Conservation (phyloP, 2,888 invertebrate genomes). For the Ethmia dodecea region DNA sequence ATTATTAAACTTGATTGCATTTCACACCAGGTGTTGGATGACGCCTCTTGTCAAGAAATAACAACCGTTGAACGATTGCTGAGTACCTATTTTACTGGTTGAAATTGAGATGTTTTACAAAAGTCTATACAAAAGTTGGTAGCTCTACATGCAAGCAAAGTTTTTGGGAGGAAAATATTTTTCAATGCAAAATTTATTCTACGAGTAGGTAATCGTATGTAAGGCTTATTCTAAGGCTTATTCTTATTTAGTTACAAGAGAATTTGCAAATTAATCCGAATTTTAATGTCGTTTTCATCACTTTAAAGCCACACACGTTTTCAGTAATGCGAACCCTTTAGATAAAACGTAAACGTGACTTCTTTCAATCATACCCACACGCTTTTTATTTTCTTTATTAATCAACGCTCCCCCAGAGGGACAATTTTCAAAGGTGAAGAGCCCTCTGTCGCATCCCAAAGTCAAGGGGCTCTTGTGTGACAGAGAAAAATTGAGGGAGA, state of each 20-base stretch:
- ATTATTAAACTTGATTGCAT: constrained; percentile 78
- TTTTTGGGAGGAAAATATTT: background rate
- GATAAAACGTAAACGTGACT: constrained; percentile 37
- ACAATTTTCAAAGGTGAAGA: constrained; percentile 52
- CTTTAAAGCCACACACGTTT: too few relatives aligned
- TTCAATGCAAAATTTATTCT: too few relatives aligned
- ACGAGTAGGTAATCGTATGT: too few relatives aligned
- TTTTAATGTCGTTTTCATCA: too few relatives aligned
- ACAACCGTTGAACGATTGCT: constrained; percentile 19
- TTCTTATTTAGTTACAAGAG: too few relatives aligned
- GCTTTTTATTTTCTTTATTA: constrained; percentile 65
- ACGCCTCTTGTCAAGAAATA: constrained; percentile 56
- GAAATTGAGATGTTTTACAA: constrained; percentile 27
- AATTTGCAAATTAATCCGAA: too few relatives aligned
- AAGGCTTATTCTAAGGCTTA: too few relatives aligned
- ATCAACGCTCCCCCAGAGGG: constrained; percentile 55
- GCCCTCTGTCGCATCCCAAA: constrained; percentile 49
- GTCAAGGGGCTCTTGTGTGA: constrained; percentile 48
- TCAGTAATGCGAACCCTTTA: constrained; percentile 11
- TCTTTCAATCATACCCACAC: constrained; percentile 25
- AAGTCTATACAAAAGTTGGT: background rate
- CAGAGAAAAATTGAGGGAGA: constrained; percentile 55
- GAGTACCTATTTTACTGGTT: constrained; percentile 16
- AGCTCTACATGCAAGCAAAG: background rate
- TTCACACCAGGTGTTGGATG: constrained; percentile 75